Base-by-base conservation (phyloP, 37 sponge, comb jelly and placozoan genomes). In the Cliona cf. orientalis region DNA sequence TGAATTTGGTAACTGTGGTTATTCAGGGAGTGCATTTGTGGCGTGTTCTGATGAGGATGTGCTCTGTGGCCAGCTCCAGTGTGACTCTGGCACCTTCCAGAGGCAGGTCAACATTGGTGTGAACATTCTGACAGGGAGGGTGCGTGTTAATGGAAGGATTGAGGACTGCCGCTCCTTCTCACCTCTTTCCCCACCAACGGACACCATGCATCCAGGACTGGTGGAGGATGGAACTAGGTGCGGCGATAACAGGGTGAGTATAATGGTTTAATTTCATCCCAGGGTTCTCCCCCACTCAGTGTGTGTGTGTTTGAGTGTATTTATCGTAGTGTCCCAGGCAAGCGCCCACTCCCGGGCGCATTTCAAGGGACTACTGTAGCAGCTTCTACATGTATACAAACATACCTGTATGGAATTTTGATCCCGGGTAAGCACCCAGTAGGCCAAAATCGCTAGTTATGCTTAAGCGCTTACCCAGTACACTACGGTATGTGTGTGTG, bases 161-260 rank as follows among this genome's bases (percentile, higher is more conserved):
- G 22, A 1, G 25, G 25, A 5, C 12, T 79, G 46, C 59, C 67
- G 76, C 26, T 55, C 81, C 37, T 84, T 84, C 80, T 76, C 76
- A 7, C 43, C 77, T 25, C n/a, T n/a, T n/a, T 42, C 26, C 19
- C 39, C 86, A 33, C 22, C 45, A 46, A 26, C 80, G 3, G 85
- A 90, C 40, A 59, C 64, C 2, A 41, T 68, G 11, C 76, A 44
- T 35, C 89, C 87, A 0, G 90, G 90, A 5, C 69, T 90, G 22
- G 90, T 90, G 4, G 39, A 41, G 37, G 85, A 90, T 59, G 90
- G 90, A 19, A 75, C 75, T 3, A 84, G 26, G 41, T 90, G 90
- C 75, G 85, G 81, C 19, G 56, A 58, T 46, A 53, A 82, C 14
- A 49, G 14, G 71, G 87, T 80, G 74, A n/a, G n/a, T n/a, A n/a